Conservation (phyloP, 2,888 invertebrate genomes). For the Cephonodes hylas region DNA sequence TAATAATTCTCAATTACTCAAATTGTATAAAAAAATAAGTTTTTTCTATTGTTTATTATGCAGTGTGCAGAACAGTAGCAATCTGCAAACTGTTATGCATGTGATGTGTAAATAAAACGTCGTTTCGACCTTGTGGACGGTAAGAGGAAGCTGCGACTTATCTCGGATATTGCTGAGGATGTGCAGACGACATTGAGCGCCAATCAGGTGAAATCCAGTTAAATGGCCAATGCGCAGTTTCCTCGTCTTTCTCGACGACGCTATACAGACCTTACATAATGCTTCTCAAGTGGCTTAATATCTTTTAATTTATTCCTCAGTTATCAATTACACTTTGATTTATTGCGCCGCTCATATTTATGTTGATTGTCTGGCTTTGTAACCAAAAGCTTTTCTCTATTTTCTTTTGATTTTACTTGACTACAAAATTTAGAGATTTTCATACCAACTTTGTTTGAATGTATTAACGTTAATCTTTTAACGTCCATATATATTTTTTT, state of each 20-base stretch:
- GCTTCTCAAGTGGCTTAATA: not conserved
- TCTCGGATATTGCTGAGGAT: slow-evolving; percentile 74
- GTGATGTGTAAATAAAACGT: slow-evolving; percentile 15
- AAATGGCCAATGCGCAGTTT: slow-evolving; percentile 47
- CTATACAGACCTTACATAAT: not conserved
- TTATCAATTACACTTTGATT: not conserved
- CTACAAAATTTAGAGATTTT: too few relatives aligned
- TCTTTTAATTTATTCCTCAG: not conserved
- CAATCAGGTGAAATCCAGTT: slow-evolving; percentile 58
- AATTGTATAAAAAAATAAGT: too few relatives aligned
- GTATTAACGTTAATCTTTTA: too few relatives aligned
- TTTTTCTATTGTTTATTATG: too few relatives aligned
- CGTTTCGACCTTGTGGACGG: not conserved
- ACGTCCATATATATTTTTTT: too few relatives aligned
- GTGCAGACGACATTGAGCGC: slow-evolving; percentile 72
- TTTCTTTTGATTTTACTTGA: too few relatives aligned
- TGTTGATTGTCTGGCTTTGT: not conserved
- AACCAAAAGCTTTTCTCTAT: too few relatives aligned
- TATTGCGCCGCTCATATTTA: not conserved
- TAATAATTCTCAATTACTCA: not conserved
- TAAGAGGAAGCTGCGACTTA: slow-evolving; percentile 67
- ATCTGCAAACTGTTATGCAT: slow-evolving; percentile 13
- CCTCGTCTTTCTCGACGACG: slow-evolving; percentile 23
- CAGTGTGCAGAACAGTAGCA: not conserved
- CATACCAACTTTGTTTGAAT: too few relatives aligned